Percentiles rank a stretch among this genome's conserved stretches.
Conservation (phyloP, 2,797 vertebrate species). For the Poecilia wingei region DNA sequence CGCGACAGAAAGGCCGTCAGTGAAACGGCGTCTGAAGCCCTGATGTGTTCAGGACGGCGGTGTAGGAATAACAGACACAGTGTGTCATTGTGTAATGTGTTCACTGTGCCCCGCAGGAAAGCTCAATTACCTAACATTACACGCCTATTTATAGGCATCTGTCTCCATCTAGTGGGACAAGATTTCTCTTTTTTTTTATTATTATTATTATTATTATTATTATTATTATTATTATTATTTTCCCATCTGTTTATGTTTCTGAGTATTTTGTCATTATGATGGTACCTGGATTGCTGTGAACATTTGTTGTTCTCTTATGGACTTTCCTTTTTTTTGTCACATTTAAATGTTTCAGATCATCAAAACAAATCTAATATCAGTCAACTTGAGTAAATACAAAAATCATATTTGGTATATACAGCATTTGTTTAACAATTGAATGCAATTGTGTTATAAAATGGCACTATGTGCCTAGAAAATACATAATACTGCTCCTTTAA, state of each 20-base stretch:
- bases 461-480: no score
- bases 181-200: constrained; percentile 1
- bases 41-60: constrained; percentile 51
- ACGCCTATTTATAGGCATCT: constrained; percentile 37
- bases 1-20: constrained; percentile 16
- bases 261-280: background rate
- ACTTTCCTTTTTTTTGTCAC: background rate
- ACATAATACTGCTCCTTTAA: background rate
- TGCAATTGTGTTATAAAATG: no score
- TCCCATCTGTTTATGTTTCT: background rate
- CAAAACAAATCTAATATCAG: background rate
- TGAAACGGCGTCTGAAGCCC: constrained; percentile 32
- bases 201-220: no score
- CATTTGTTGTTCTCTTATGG: background rate
- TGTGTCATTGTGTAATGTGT: constrained; percentile 60
- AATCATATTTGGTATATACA: no score
- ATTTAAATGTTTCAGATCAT: background rate
- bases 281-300: background rate
- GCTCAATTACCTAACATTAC: constrained; percentile 27
- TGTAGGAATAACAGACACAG: constrained; percentile 43
- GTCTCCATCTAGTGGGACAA: constrained; percentile 74
- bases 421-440: no score
- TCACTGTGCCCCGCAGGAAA: constrained; percentile 51
- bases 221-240: background rate
- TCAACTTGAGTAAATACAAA: background rate